A percentile compares a stretch with the other conserved stretches of the same genome.
phyloP scores from a whole-genome alignment of 1,140 invertebrate species.

The Araneus ventricosus region DNA sequence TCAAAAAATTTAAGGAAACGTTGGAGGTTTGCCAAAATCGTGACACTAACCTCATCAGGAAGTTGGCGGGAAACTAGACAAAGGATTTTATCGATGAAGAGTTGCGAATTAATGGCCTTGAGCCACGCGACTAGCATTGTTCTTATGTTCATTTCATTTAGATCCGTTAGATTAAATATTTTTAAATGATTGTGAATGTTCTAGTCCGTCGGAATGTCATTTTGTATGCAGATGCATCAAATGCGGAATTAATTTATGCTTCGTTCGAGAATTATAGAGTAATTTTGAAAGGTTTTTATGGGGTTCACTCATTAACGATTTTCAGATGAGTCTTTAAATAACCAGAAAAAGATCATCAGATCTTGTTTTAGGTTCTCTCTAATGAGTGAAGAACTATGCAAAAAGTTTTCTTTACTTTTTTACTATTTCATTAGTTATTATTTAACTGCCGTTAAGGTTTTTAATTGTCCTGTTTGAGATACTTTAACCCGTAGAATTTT shows the following conservation, averaged over 20 bases:
- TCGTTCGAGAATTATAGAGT: neutral
- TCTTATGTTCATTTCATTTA: constrained; percentile 15
- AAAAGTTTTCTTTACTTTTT: neutral
- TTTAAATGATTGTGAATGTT: constrained; percentile 5
- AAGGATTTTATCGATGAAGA: constrained; percentile 57
- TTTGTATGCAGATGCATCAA: neutral
- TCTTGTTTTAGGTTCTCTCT: neutral
- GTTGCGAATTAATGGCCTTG: constrained; percentile 61
- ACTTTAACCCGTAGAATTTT: neutral
- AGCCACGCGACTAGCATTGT: constrained; percentile 63
- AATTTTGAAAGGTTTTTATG: neutral
- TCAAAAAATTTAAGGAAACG: constrained; percentile 66
- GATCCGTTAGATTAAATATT: constrained; percentile 51
- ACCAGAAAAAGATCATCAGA: neutral
- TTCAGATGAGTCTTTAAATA: neutral
- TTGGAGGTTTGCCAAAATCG: constrained; percentile 62
- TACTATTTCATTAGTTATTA: neutral
- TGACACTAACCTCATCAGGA: constrained; percentile 69
- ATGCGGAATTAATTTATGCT: constrained; percentile 42
- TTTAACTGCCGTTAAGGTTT: neutral
- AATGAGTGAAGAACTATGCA: neutral
- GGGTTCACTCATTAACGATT: neutral
- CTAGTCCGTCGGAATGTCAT: neutral
- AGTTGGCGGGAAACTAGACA: constrained; percentile 46
- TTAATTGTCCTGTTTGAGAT: neutral